Evolutionary conservation across 2,888 invertebrate species (phyloP), one percentile per base, ranked within the genome.

Genomic region (Brenthis hecate): DNA sequence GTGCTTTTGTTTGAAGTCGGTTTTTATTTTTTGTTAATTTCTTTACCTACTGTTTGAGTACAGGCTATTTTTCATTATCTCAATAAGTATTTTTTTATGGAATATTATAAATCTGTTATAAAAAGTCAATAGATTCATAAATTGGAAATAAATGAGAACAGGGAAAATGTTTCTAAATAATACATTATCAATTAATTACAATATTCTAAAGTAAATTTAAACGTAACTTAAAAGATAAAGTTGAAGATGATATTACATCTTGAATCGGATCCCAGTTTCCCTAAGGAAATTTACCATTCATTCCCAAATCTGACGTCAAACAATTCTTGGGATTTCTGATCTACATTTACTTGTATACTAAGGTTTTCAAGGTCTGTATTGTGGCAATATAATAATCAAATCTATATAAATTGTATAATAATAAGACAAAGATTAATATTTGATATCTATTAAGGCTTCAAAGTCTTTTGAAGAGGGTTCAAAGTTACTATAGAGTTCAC

Each of bases 241-340:
- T 50, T 65, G 32, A 50, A 58, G 63, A 70, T 62, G 57, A 66
- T 66, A 55, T 63, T 58, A 58, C 58, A 58, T 51, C 66, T 55
- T 48, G 63, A 66, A 66, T 54, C 66, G 55, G 58, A 66, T 58
- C 63, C 63, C 23, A 28, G 47, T 32, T 58, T 58, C 65, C 65
- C 63, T 54, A 56, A 70, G 66, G 66, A 70, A 70, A 66, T 70
- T 53, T 58, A 55, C 62, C 62, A 69, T 62, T 70, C 62, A 62
- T 66, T 51, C 23, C 43, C 47, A 47, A 65, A 61, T 56, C 43
- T 36, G 56, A 66, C 70, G 66, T 66, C 70, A 70, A 66, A 70
- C 66, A 63, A 63, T 70, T 56, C 58, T 58, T 55, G 58, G 54
- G 48, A 55, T 53, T 28, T 51, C 36, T 53, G 48, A 28, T 28